These are phyloP conservation scores for Xiphias gladius DNA, from an alignment of 2,113 vertebrate species.

Conservation along the genomic window DNA sequence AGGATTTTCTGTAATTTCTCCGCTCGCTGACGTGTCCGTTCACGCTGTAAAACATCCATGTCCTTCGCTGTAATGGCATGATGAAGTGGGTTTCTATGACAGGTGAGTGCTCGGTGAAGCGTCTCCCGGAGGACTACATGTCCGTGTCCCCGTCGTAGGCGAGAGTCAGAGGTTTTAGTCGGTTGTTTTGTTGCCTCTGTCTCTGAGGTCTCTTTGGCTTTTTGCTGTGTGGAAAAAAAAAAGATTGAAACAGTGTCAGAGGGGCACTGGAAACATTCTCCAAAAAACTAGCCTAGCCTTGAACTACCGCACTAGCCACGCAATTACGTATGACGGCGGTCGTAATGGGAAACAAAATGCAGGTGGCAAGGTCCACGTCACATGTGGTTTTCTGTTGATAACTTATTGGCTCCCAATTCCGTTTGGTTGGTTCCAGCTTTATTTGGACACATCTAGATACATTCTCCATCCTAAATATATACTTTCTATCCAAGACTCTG, in stretches of 20 bases:
- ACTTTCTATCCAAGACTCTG: too few relatives aligned
- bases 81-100: conserved; percentile 50
- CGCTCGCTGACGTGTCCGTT: conserved; percentile 55
- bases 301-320: background rate
- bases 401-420: too few relatives aligned
- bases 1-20: conserved; percentile 61
- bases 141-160: conserved; percentile 98
- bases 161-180: conserved; percentile 97
- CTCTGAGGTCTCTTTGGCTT: conserved; percentile 99
- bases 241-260: conserved; percentile 60
- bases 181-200: conserved; percentile 97
- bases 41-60: conserved; percentile 56
- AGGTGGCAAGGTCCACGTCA: background rate
- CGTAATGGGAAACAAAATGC: background rate
- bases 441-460: too few relatives aligned
- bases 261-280: background rate
- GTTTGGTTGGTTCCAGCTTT: too few relatives aligned
- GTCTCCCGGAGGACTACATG: conserved; percentile 86
- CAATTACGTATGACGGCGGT: background rate
- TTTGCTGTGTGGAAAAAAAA: conserved; percentile 90
- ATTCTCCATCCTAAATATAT: too few relatives aligned
- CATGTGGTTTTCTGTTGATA: background rate
- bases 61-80: conserved; percentile 40
- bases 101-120: conserved; percentile 45
- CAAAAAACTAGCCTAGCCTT: background rate